Conservation (phyloP, 2,797 vertebrate species). For the Pitangus sulphuratus region DNA sequence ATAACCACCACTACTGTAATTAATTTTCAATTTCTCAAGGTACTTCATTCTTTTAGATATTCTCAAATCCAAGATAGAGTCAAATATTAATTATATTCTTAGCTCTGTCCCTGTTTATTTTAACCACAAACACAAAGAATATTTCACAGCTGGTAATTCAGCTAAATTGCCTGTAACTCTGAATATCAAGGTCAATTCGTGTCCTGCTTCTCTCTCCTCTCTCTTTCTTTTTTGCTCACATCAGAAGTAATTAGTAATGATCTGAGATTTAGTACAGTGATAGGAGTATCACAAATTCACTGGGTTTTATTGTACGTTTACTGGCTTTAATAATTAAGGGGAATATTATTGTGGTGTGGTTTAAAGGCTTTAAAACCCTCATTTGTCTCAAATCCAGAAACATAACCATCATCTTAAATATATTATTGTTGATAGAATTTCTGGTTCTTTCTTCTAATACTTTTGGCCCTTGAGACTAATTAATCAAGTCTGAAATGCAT, state of each 20-base stretch:
- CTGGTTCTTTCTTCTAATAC: background rate
- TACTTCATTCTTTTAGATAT: background rate
- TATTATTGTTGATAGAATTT: background rate
- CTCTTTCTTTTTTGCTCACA: background rate
- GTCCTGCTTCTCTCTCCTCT: background rate
- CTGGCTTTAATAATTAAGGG: background rate
- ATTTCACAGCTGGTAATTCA: background rate
- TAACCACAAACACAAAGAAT: background rate
- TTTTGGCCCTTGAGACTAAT: background rate
- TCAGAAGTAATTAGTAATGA: background rate
- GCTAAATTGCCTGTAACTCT: background rate
- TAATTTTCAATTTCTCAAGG: background rate
- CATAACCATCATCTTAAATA: background rate
- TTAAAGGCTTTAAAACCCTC: background rate
- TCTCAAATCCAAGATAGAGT: background rate
- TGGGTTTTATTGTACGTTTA: background rate
- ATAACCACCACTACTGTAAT: background rate
- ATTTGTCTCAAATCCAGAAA: background rate
- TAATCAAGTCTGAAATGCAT: constrained; percentile 24
- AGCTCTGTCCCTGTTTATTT: background rate
- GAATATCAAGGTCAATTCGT: background rate
- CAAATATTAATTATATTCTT: background rate
- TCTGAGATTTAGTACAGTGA: background rate
- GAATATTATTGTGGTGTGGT: background rate
- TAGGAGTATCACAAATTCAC: background rate